Base-by-base conservation (phyloP, 2,113 vertebrate species). In the Phrynosoma blainvillii region DNA sequence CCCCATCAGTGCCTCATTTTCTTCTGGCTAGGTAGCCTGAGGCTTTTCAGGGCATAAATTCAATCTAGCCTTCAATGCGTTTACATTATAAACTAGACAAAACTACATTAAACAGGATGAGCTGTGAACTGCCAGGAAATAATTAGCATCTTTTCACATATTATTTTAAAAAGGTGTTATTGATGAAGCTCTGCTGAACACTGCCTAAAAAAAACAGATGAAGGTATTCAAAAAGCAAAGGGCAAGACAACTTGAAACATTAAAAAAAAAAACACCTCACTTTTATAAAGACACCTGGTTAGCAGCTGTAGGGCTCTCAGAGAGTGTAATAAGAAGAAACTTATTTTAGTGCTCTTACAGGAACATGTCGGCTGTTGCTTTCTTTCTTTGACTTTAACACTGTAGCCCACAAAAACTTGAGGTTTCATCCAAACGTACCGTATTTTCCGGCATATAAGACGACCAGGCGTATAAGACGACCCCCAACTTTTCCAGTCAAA, bases 121-220 rank as follows among this genome's bases (percentile, higher is more conserved):
- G 16, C 8, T 85, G 84, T 11, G 36, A 75, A 85, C 36, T 27
- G 56, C 56, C 27, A 77, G 40, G 36, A 85, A 77, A 85, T 42
- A 85, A 85, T 85, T 76, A 65, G 25, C 73, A 62, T 65, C 23
- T 65, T 76, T 76, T 62, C 16, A 56, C 36, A 40, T 85, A 76
- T 23, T 65, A 18, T 85, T 85, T 85, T 77, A 27, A 47, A 84
- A 75, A 30, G 14, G 36, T 18, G 40, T 65, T 12, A 3, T 76
- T 65, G 32, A 66, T 85, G 36, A 18, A 81, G 23, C 25, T 40
- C 27, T 47, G 32, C 76, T 76, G 74, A 76, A 2, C 56, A 32
- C 8, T 56, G 82, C 21, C n/a, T 74, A 47, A 47, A 7, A 47
- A 47, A 65, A 65, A 62, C 13, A 80, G 30, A 32, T 76, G 56